phyloP scores from a whole-genome alignment of 2,113 vertebrate species.

The human region DNA sequence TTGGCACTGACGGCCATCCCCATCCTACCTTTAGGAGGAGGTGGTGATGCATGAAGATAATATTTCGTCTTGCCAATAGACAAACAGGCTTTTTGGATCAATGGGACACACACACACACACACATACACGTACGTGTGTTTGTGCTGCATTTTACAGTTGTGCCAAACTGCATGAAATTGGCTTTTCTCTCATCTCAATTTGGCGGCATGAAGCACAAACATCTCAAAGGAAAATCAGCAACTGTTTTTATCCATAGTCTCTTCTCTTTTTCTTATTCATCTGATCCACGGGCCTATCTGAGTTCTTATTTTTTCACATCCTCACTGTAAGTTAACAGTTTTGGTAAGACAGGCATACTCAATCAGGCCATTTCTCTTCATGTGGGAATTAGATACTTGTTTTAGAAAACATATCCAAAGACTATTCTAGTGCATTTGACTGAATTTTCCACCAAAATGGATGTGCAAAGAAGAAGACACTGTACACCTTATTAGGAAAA shows the following conservation, averaged over 20 bases:
- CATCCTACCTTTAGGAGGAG: conserved; percentile 64
- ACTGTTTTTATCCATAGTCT: neutral
- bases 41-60: conserved; percentile 52
- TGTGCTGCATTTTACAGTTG: neutral
- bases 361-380: neutral
- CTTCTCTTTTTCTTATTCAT: neutral
- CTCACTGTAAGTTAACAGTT: neutral
- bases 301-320: neutral
- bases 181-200: neutral
- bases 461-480: neutral
- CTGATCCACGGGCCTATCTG: neutral
- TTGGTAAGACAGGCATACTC: neutral
- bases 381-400: neutral
- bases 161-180: neutral
- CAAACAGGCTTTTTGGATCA: neutral
- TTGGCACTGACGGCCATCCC: conserved; percentile 51
- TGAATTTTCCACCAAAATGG: neutral
- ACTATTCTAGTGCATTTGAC: neutral
- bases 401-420: neutral
- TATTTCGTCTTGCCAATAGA: conserved; percentile 43
- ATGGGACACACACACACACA: neutral
- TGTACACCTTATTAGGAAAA: neutral
- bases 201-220: neutral
- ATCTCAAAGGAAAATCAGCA: neutral
- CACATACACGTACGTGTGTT: too few relatives aligned